Base-by-base conservation (phyloP, 2,797 vertebrate species). In the Rallus crepitans region DNA sequence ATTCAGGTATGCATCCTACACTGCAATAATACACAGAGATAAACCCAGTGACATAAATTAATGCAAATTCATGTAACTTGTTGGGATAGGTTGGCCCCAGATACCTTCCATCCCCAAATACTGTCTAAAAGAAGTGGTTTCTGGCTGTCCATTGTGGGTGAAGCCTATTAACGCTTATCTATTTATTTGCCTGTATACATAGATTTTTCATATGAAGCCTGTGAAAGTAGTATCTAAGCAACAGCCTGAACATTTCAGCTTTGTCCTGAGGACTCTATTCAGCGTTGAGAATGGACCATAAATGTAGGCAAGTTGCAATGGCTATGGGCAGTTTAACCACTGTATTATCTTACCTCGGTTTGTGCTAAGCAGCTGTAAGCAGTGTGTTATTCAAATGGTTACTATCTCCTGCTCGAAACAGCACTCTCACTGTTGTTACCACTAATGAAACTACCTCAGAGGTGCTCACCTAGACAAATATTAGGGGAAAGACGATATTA, bases 211-310 rank as follows among this genome's bases (percentile, higher is more conserved):
- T 37, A 76, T 14, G 76, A 94, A 94, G 69, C 39, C 72, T 69
- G 30, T 93, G 89, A 72, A 96, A 88, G 72, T 66, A 96, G 95
- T 96, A 95, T 94, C 96, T 79, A 97, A 96, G 96, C 94, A 97
- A 96, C 95, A 90, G 87, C 72, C 63, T 42, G 72, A 94, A 61
- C 30, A 81, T 72, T 92, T 91, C 85, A 69, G 87, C 72, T 91
- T 84, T 93, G 85, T 96, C 89, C 93, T 89, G 83, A 94, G 72
- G 89, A 96, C 66, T 94, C 76, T 65, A 63, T 93, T 94, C 91
- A 91, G 45, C 52, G 60, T 78, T 86, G 90, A 56, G 50, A 91
- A 88, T 27, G 37, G 28, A 86, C 35, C 61, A 90, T 63, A 83
- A 83, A 92, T 53, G 80, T 50, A 76, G 82, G 56, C 59, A 96